A percentile compares a stretch with the other conserved stretches of the same genome.
Conservation (phyloP, 2,888 invertebrate species). For the Zelleria hepariella region DNA sequence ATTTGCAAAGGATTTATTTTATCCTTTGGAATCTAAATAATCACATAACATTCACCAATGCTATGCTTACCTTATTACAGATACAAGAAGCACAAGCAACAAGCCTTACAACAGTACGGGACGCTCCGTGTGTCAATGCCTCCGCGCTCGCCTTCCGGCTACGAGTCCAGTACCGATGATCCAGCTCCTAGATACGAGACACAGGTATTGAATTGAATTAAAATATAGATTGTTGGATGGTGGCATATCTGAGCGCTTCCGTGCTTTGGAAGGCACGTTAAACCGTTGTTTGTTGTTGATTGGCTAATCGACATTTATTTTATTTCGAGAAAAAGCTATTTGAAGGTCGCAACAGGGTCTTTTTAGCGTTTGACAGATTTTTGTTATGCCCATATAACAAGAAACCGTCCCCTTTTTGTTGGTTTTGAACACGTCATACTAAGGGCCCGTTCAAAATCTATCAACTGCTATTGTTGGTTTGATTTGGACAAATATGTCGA, state of each 20-base stretch:
- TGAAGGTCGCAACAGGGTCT: no score
- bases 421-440: background rate
- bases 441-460: background rate
- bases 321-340: no score
- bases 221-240: background rate
- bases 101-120: conserved; percentile 80
- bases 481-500: no score
- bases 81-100: conserved; percentile 90
- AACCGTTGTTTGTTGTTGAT: no score
- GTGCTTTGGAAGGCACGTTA: no score
- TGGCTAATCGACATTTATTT: no score
- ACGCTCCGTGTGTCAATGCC: conserved; percentile 57
- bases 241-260: no score
- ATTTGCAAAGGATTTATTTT: no score
- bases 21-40: no score
- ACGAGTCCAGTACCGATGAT: conserved; percentile 75
- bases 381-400: background rate
- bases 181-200: conserved; percentile 95
- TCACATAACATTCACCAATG: background rate
- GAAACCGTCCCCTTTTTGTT: background rate
- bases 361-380: no score
- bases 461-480: no score
- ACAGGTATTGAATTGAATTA: conserved; percentile 65
- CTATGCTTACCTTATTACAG: conserved; percentile 59
- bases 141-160: conserved; percentile 54